Conservation (phyloP, 2,113 vertebrate genomes). For the Paramormyrops kingsleyae region DNA sequence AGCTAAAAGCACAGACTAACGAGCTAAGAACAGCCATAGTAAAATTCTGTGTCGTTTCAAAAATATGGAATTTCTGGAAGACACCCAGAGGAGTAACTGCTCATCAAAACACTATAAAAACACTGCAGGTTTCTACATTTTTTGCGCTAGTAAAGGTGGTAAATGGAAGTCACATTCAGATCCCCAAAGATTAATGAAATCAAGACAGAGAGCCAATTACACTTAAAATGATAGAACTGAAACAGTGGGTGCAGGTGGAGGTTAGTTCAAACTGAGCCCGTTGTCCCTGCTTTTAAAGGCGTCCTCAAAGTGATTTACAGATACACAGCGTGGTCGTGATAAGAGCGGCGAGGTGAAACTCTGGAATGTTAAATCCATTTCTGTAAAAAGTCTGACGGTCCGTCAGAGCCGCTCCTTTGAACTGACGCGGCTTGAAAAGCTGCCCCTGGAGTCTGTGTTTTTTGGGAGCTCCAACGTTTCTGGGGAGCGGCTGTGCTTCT, state of each 20-base stretch:
- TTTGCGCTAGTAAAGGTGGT: background rate
- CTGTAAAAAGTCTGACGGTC: background rate
- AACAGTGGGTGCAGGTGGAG: background rate
- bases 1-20: background rate
- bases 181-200: background rate
- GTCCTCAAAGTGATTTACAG: background rate
- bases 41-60: background rate
- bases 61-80: background rate
- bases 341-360: background rate
- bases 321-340: background rate
- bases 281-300: background rate
- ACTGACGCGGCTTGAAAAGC: background rate
- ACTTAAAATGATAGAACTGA: background rate
- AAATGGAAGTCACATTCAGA: background rate
- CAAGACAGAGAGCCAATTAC: background rate
- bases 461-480: background rate
- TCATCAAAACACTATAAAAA: background rate
- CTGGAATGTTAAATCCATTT: background rate
- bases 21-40: background rate
- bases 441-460: background rate
- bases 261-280: background rate
- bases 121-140: background rate
- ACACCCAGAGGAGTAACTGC: background rate
- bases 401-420: background rate
- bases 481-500: background rate